Conservation (phyloP, 92 coral and sea anemone genomes). For the Blastomussa wellsi region DNA sequence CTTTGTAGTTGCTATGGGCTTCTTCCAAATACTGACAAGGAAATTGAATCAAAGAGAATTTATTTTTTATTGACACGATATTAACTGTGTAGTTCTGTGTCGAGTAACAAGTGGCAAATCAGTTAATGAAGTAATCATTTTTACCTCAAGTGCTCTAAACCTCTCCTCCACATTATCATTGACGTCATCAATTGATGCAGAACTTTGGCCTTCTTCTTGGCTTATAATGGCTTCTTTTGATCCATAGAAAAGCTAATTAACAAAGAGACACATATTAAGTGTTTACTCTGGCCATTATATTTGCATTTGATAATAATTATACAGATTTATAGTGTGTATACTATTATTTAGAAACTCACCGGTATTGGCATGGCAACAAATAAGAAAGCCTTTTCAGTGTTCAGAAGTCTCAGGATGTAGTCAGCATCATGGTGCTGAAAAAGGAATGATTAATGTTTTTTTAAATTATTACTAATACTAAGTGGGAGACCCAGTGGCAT, state of each 20-base stretch:
- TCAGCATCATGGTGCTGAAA: slow-evolving; percentile 93
- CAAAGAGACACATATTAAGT: background rate
- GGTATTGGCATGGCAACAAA: slow-evolving; percentile 95
- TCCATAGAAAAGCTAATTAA: slow-evolving; percentile 80
- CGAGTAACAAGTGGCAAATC: background rate
- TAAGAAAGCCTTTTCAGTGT: slow-evolving; percentile 80
- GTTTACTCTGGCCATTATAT: too few relatives aligned
- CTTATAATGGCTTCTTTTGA: slow-evolving; percentile 77
- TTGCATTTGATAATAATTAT: too few relatives aligned
- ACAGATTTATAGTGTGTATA: too few relatives aligned
- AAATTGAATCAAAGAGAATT: background rate
- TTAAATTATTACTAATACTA: background rate
- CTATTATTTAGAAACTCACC: slow-evolving; percentile 30
- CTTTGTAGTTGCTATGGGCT: slow-evolving; percentile 40
- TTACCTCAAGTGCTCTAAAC: slow-evolving; percentile 76
- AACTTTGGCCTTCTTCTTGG: slow-evolving; percentile 67
- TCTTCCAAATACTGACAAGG: slow-evolving; percentile 31
- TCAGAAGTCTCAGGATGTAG: slow-evolving; percentile 74
- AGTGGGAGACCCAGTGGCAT: background rate
- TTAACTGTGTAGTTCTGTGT: too few relatives aligned
- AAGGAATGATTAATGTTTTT: background rate
- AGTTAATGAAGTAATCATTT: background rate
- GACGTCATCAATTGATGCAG: slow-evolving; percentile 55
- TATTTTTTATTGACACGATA: background rate
- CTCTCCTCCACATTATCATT: slow-evolving; percentile 63